A percentile compares a stretch with the other conserved stretches of the same genome.
Evolutionary conservation across 2,113 vertebrate species (phyloP).

Genomic region (Jacana jacana): DNA sequence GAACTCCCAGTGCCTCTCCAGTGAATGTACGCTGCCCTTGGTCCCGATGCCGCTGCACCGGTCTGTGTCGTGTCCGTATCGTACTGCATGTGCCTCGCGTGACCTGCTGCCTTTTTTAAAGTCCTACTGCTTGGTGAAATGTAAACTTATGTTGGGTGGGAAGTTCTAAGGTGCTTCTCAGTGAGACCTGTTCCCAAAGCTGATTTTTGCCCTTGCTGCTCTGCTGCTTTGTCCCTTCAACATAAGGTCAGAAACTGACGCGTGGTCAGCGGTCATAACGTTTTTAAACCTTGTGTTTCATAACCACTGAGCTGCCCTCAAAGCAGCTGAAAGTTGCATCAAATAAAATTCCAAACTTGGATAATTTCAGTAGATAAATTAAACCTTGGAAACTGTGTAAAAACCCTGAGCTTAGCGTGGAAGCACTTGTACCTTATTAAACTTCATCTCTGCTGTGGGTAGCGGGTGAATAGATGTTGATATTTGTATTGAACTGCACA

Average conservation of each 20-base stretch:
- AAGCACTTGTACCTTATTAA: background rate
- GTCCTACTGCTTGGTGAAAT: background rate
- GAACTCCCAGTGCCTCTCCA: background rate
- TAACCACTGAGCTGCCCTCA: background rate
- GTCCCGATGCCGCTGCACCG: background rate
- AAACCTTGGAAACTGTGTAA: background rate
- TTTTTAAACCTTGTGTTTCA: background rate
- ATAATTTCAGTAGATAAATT: background rate
- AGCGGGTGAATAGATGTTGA: background rate
- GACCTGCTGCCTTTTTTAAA: background rate
- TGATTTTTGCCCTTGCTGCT: background rate
- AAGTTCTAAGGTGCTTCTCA: background rate
- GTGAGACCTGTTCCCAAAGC: background rate
- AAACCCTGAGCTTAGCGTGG: background rate
- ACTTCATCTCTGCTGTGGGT: background rate
- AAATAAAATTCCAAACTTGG: background rate
- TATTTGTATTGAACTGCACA: background rate
- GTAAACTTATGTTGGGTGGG: background rate
- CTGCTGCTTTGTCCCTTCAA: background rate
- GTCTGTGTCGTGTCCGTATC: background rate
- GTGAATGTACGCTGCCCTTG: background rate
- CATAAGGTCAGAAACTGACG: background rate
- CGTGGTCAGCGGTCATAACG: background rate
- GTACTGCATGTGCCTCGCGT: conserved; percentile 30
- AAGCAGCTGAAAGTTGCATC: background rate